A percentile compares a stretch with the other conserved stretches of the same genome.
phyloP scores from a whole-genome alignment of 2,113 vertebrate genomes.

The Trinectes maculatus region DNA sequence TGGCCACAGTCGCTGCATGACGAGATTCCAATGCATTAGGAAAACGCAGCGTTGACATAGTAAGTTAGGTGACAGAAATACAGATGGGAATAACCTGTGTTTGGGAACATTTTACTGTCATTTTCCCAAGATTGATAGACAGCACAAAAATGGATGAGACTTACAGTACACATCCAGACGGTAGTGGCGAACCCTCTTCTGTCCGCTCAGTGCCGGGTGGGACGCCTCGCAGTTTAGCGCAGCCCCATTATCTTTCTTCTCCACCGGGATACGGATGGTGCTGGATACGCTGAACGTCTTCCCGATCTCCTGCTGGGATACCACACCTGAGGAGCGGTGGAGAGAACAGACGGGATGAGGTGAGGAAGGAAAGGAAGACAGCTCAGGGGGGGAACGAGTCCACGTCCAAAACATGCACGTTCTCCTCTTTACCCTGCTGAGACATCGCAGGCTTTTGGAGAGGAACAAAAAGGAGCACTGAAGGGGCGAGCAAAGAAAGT shows the following conservation, averaged over 20 bases:
- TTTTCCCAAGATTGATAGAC: slow-evolving; percentile 22
- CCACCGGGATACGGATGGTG: slow-evolving; percentile 85
- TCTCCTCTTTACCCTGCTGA: slow-evolving; percentile 27
- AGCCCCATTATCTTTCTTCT: slow-evolving; percentile 88
- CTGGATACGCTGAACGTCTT: slow-evolving; percentile 88
- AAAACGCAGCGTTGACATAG: slow-evolving; percentile 20
- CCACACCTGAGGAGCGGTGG: slow-evolving; percentile 78
- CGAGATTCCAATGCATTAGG: slow-evolving; percentile 47
- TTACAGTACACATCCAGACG: slow-evolving; percentile 92
- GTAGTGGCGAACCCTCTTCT: slow-evolving; percentile 89
- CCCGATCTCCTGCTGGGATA: slow-evolving; percentile 87
- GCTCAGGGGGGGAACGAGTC: slow-evolving; percentile 20
- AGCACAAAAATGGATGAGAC: slow-evolving; percentile 40
- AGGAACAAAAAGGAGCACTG: slow-evolving; percentile 13
- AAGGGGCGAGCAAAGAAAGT: slow-evolving; percentile 24
- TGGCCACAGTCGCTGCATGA: slow-evolving; percentile 42
- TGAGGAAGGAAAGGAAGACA: not conserved
- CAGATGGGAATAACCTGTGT: slow-evolving; percentile 51
- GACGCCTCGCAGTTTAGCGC: slow-evolving; percentile 88
- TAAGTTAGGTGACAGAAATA: slow-evolving; percentile 34
- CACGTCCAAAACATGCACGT: slow-evolving; percentile 23
- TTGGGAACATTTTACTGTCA: no score
- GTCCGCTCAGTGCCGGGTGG: slow-evolving; percentile 83
- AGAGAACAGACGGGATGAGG: slow-evolving; percentile 17
- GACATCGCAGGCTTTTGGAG: slow-evolving; percentile 33